Evolutionary conservation across 2,888 invertebrate species (phyloP), one percentile per base, ranked within the genome.

Genomic region (Sericinus montela): DNA sequence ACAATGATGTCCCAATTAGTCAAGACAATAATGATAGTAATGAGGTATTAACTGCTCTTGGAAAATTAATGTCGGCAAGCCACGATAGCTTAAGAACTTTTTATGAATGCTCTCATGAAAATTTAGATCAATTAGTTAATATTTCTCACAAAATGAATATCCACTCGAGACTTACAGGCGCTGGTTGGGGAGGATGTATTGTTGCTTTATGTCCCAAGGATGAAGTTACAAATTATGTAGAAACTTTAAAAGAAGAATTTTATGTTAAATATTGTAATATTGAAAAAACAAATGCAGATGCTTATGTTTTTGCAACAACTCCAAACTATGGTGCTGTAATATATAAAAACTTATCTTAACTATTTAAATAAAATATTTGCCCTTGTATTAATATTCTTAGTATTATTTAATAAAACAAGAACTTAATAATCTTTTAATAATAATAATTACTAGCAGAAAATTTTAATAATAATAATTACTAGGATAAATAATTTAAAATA

Each of bases 181-280:
- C 99, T 25, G 98, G 98, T 89, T 99, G 99, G 99, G 99, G 99
- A 30, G 99, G 99, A 4, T 99, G 98, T 79, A 92, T 94, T 46
- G 97, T 99, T 9, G 97, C 97, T 13, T 83, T 98, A 57, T 93
- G 95, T 46, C 90, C 91, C 0, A 90, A 91, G 48, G 90, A 92
- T 40, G 90, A 91, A 54, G 92, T 94, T 5, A 77, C 91, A 10
- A 78, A 89, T 54, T 97, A 95, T 71, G 91, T 97, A 36, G 77
- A 91, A 13, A 84, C 83, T 42, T 78, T 98, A 46, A 92, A 92
- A 72, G 89, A 92, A 43, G 90, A 92, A 48, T 96, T 93, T 78
- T 97, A 95, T 70, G 77, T 87, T 16, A 75, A 90, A 49, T 65
- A 90, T 64, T 90, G 91, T 52, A 84, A 90, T 46, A 67, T 89